These are phyloP conservation scores for Plebejus anna DNA, from an alignment of 2,888 invertebrate genomes.

Conservation along the genomic window DNA sequence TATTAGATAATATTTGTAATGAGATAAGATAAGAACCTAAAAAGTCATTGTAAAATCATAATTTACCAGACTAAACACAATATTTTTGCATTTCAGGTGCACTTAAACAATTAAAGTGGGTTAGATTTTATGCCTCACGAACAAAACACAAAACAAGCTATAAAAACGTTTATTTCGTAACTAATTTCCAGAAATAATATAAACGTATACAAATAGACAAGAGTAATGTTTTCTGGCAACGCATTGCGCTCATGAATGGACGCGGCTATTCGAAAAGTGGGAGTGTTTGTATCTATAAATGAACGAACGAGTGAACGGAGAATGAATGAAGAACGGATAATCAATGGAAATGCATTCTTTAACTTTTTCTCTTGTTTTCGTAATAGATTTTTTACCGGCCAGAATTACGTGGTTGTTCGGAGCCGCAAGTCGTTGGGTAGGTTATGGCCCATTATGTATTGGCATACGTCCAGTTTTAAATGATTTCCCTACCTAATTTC, in stretches of 20 bases:
- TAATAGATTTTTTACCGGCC: neutral
- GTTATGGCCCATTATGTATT: conserved; percentile 13
- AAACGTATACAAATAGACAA: conserved; percentile 26
- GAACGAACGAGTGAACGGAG: conserved; percentile 1
- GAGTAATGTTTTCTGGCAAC: conserved; percentile 23
- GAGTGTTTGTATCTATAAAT: conserved; percentile 18
- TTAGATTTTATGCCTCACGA: conserved; percentile 19
- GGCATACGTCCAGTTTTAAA: neutral
- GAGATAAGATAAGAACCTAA: too few species aligned
- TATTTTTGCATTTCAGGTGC: conserved; percentile 14
- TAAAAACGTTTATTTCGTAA: conserved; percentile 22
- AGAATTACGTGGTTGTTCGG: neutral
- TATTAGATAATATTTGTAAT: too few species aligned
- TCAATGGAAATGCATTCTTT: neutral
- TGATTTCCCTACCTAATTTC: neutral
- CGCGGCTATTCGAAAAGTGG: conserved; percentile 29
- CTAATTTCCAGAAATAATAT: conserved; percentile 24
- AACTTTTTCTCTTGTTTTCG: neutral
- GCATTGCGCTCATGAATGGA: conserved; percentile 33
- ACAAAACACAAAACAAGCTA: conserved; percentile 14
- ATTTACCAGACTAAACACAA: neutral
- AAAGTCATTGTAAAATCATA: neutral
- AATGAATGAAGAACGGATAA: conserved; percentile 1
- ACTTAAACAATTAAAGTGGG: conserved; percentile 30
- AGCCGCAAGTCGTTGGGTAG: conserved; percentile 7